A percentile compares a stretch with the other conserved stretches of the same genome.
These are phyloP conservation scores for Nebria brevicollis DNA, from an alignment of 2,888 invertebrate species.

Conservation along the genomic window DNA sequence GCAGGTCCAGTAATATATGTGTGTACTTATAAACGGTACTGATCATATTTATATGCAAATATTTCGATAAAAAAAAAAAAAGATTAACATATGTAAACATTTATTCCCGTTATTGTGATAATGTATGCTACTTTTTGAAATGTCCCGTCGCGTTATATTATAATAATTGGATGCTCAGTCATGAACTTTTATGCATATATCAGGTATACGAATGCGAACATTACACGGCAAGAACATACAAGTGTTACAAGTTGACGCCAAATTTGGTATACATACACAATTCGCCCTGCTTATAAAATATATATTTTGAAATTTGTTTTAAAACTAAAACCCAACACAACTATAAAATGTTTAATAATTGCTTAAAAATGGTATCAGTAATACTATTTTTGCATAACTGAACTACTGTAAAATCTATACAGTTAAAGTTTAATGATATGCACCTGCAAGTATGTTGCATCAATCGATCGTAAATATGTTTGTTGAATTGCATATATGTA, in stretches of 20 bases:
- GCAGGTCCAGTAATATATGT: not conserved
- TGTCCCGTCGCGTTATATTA: conserved; percentile 9
- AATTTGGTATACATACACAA: no score
- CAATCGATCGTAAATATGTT: no score
- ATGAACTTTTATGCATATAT: not conserved
- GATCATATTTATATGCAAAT: conserved; percentile 19
- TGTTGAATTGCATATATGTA: no score
- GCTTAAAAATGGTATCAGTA: no score
- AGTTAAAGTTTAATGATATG: no score
- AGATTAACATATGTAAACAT: conserved; percentile 23
- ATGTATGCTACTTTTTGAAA: conserved; percentile 17
- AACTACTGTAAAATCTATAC: no score
- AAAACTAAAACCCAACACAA: no score
- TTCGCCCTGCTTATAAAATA: no score
- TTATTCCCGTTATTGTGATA: conserved; percentile 28
- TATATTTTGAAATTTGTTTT: no score
- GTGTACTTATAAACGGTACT: not conserved
- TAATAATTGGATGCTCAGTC: conserved; percentile 14
- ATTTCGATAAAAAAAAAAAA: not conserved
- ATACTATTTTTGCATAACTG: no score
- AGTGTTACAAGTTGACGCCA: not conserved
- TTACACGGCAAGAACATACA: not conserved
- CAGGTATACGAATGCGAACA: not conserved
- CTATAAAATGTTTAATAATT: no score
- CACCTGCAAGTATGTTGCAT: no score